Evolutionary conservation across 2,797 vertebrate species (phyloP).

Genomic region (Rhodeus uyekii): DNA sequence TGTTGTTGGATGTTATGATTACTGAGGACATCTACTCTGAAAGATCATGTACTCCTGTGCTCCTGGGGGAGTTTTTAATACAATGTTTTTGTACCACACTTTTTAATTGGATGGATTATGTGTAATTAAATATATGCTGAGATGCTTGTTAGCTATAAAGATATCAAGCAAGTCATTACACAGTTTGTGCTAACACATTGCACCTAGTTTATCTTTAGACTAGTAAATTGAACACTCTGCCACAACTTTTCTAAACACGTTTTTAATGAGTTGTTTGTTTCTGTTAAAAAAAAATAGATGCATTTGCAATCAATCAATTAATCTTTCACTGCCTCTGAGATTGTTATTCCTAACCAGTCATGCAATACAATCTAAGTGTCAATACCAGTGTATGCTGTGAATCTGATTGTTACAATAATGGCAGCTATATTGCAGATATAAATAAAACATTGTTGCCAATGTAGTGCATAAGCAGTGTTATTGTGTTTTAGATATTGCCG

Average conservation of each 20-base stretch:
- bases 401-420: background rate
- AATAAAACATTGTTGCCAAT: background rate
- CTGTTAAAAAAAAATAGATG: background rate
- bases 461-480: background rate
- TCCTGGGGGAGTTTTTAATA: conserved; percentile 30
- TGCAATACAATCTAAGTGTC: background rate
- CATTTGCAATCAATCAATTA: background rate
- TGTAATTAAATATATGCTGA: conserved; percentile 22
- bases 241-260: conserved; percentile 59
- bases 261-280: background rate
- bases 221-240: no score
- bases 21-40: background rate
- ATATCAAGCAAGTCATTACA: background rate
- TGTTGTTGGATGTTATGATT: background rate
- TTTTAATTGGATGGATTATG: conserved; percentile 44
- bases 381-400: background rate
- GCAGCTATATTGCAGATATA: background rate
- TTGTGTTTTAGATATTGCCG: background rate
- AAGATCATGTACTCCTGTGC: background rate
- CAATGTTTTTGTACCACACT: conserved; percentile 25
- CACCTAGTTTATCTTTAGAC: conserved; percentile 62
- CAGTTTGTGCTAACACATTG: conserved; percentile 55
- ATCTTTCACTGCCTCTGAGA: background rate
- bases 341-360: background rate
- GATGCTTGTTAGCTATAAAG: conserved; percentile 11